These are phyloP conservation scores for Apamea monoglypha DNA, from an alignment of 2,888 invertebrate species.

Conservation along the genomic window DNA sequence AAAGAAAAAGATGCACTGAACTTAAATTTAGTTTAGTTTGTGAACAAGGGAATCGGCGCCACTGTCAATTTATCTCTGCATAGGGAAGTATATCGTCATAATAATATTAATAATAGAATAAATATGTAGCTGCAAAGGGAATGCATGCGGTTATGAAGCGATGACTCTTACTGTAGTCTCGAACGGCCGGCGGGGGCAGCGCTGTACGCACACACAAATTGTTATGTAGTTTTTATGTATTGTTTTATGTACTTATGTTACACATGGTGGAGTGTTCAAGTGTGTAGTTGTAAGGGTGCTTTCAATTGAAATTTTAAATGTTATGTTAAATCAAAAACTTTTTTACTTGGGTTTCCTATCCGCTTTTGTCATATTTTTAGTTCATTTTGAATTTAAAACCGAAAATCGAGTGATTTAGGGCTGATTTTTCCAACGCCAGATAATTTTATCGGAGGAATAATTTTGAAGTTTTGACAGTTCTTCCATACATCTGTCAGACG, in stretches of 20 bases:
- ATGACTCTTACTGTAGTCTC: conserved; percentile 84
- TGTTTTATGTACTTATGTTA: neutral
- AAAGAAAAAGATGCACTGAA: too few relatives aligned
- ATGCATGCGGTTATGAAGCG: conserved; percentile 69
- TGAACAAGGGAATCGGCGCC: too few relatives aligned
- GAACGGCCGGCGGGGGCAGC: conserved; percentile 77
- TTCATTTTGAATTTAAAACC: too few relatives aligned
- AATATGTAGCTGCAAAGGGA: conserved; percentile 60
- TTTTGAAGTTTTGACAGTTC: too few relatives aligned
- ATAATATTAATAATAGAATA: neutral
- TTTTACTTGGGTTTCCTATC: too few relatives aligned
- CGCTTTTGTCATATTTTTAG: too few relatives aligned
- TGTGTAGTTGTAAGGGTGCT: neutral
- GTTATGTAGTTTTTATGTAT: conserved; percentile 34
- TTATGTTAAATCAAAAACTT: too few relatives aligned
- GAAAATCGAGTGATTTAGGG: too few relatives aligned
- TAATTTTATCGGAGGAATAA: too few relatives aligned
- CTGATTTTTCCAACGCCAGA: too few relatives aligned
- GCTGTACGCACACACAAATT: conserved; percentile 76
- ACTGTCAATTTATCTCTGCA: neutral
- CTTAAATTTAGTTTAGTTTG: too few relatives aligned
- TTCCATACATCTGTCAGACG: too few relatives aligned
- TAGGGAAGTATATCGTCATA: neutral
- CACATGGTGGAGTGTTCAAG: neutral
- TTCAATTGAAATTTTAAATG: neutral